These are phyloP conservation scores for Microchirus variegatus DNA, from an alignment of 2,797 vertebrate species.

Conservation along the genomic window DNA sequence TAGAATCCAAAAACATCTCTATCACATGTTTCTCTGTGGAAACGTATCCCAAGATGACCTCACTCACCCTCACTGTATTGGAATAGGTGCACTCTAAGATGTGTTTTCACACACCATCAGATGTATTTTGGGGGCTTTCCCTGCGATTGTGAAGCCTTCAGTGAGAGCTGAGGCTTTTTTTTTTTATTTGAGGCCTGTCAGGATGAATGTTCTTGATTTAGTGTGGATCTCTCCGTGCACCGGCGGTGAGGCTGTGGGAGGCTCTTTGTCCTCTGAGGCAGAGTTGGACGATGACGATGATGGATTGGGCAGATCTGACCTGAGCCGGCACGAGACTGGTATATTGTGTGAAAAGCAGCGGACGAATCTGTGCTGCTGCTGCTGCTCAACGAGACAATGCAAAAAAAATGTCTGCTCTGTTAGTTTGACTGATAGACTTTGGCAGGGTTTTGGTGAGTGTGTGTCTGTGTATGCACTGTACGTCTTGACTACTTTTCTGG, in stretches of 20 bases:
- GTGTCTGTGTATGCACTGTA: too few relatives aligned
- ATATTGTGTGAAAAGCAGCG: conserved; percentile 27
- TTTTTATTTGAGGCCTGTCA: conserved; percentile 55
- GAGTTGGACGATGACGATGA: conserved; percentile 45
- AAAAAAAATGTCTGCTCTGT: conserved; percentile 16
- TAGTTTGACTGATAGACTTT: conserved; percentile 40
- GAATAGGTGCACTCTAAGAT: too few relatives aligned
- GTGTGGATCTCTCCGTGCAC: conserved; percentile 28
- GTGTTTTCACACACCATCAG: conserved; percentile 11
- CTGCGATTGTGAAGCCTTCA: conserved; percentile 43
- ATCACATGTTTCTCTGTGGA: too few relatives aligned
- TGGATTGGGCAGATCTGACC: conserved; percentile 50
- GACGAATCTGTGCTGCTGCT: conserved; percentile 3
- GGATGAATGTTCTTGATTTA: conserved; percentile 58
- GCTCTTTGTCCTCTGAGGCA: conserved; percentile 51
- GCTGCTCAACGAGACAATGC: conserved; percentile 8
- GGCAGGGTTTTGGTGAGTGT: not conserved
- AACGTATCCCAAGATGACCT: too few relatives aligned
- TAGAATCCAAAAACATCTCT: conserved; percentile 17
- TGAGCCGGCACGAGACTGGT: conserved; percentile 30
- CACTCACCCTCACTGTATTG: too few relatives aligned
- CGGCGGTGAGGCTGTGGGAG: conserved; percentile 41
- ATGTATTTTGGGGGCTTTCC: conserved; percentile 49
- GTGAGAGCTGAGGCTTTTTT: conserved; percentile 38
- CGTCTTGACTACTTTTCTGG: too few relatives aligned